Percentiles rank a stretch among this genome's conserved stretches.
Evolutionary conservation across 2,888 invertebrate species (phyloP).

Genomic region (Amphipoea oculea): DNA sequence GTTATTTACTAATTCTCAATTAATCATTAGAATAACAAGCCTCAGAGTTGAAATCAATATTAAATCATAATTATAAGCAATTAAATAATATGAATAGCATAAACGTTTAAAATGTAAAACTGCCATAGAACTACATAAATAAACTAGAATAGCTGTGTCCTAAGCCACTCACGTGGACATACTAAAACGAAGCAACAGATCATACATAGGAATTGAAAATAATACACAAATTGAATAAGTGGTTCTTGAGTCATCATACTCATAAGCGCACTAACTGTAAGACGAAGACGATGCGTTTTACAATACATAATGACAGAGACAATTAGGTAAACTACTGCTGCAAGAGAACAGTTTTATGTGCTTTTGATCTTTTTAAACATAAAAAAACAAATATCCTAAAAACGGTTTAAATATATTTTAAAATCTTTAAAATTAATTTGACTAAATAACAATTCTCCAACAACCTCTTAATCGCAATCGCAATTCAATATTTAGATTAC

Average conservation of each 20-base stretch:
- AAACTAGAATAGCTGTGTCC: neutral
- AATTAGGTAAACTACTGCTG: neutral
- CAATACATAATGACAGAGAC: neutral
- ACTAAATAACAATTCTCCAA: neutral
- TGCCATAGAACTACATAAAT: neutral
- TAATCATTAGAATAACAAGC: neutral
- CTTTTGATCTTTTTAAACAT: neutral
- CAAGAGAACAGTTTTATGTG: neutral
- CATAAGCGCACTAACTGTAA: neutral
- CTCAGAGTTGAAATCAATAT: neutral
- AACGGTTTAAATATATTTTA: neutral
- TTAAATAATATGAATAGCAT: neutral
- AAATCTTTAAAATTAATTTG: neutral
- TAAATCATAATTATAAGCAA: no score
- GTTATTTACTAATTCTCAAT: neutral
- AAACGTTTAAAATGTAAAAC: neutral
- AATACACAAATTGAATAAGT: conserved; percentile 21
- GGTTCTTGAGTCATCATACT: neutral
- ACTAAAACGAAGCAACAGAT: conserved; percentile 2
- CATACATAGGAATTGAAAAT: neutral
- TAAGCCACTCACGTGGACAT: neutral
- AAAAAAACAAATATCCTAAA: neutral
- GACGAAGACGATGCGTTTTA: neutral
- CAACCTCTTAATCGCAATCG: no score
- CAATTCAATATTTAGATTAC: neutral